phyloP scores from a whole-genome alignment of 2,113 vertebrate genomes.

The Macaca fascicularis region DNA sequence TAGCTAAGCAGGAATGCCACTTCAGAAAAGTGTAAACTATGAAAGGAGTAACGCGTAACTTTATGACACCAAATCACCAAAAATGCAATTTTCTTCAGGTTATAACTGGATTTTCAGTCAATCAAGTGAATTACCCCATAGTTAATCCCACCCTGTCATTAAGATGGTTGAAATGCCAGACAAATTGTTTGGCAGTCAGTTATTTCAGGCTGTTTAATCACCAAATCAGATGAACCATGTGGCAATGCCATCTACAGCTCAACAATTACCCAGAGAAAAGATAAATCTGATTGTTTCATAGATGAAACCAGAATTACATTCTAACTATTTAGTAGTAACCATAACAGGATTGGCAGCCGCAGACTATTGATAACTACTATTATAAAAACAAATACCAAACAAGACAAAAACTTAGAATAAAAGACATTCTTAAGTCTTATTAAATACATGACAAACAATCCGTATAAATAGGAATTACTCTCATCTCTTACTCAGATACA shows the following conservation, averaged over 20 bases:
- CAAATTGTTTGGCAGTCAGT: constrained; percentile 62
- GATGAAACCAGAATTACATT: background rate
- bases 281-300: background rate
- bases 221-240: constrained; percentile 58
- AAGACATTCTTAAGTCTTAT: background rate
- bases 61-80: background rate
- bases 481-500: background rate
- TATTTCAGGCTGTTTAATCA: constrained; percentile 51
- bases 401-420: background rate
- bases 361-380: background rate
- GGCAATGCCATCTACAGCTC: background rate
- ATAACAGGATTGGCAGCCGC: background rate
- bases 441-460: background rate
- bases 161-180: constrained; percentile 72
- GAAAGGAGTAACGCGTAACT: background rate
- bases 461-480: background rate
- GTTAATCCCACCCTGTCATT: constrained; percentile 64
- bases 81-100: constrained; percentile 38
- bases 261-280: background rate
- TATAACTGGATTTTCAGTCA: background rate
- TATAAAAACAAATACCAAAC: background rate
- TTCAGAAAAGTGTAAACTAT: background rate
- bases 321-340: background rate
- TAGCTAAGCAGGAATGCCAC: background rate
- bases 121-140: background rate